Conservation (phyloP, 37 sponge, comb jelly and placozoan species). For the Chondrilla cf. caribensis region DNA sequence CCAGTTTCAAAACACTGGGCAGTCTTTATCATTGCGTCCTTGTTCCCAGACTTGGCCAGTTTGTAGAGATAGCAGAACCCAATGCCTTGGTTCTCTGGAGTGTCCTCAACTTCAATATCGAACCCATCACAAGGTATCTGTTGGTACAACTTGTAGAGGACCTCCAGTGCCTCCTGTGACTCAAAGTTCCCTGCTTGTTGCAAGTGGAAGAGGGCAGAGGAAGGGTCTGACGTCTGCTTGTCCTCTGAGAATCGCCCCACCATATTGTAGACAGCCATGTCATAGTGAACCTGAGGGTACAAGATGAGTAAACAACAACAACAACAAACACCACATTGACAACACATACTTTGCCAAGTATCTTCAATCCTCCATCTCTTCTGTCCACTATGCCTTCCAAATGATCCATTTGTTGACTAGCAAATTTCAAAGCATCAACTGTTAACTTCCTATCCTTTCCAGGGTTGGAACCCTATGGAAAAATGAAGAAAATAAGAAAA, state of each 20-base stretch:
- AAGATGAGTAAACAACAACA: background rate
- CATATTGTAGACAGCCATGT: constrained; percentile 71
- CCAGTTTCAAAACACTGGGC: constrained; percentile 57
- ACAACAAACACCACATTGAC: background rate
- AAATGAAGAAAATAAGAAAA: too few species aligned
- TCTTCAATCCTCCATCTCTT: constrained; percentile 13
- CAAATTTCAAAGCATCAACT: background rate
- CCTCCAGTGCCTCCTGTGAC: constrained; percentile 22
- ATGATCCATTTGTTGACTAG: background rate
- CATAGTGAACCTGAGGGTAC: constrained; percentile 70
- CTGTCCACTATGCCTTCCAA: background rate
- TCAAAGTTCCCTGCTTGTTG: constrained; percentile 59
- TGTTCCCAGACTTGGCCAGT: constrained; percentile 54
- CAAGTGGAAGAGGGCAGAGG: constrained; percentile 62
- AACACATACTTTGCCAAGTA: constrained; percentile 43
- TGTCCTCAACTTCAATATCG: constrained; percentile 44
- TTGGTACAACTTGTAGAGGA: constrained; percentile 51
- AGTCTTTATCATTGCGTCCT: constrained; percentile 52
- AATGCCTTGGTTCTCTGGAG: constrained; percentile 23
- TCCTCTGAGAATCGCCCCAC: constrained; percentile 72
- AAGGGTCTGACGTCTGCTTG: constrained; percentile 38
- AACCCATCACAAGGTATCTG: constrained; percentile 70
- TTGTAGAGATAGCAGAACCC: constrained; percentile 45
- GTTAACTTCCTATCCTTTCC: background rate
- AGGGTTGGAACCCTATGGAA: background rate